Base-by-base conservation (phyloP, 2,888 invertebrate species). In the Caenorhabditis macrosperma region DNA sequence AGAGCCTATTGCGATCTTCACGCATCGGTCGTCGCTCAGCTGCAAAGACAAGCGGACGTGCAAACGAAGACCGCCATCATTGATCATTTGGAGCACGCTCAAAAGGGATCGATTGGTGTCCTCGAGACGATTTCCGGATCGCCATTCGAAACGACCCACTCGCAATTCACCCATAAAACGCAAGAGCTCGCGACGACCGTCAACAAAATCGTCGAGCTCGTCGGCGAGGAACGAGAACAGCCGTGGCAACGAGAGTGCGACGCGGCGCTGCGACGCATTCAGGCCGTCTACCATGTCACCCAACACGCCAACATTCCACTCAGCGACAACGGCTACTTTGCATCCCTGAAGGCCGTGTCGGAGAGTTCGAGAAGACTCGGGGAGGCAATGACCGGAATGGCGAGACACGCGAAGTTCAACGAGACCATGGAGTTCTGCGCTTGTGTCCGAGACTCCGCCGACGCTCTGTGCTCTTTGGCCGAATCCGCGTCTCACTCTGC, bases 231-330 rank as follows among this genome's bases (percentile, higher is more conserved):
- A 94, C 0, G 94, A 94, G 38, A 95, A 95, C 0, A 95, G 0
- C 97, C 97, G 0, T 96, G 97, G 0, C 96, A 97, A 92, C 95
- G 95, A 91, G 97, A 98, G 91, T 98, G 98, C 92, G 96, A 96
- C 91, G 96, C 95, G 85, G 97, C 97, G 0, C 94, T 97, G 66
- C 93, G 97, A 82, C 95, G 95, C 91, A 96, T 98, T 76, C 94
- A 95, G 91, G 94, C 95, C 71, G 94, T 95, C 91, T 93, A 94
- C 22, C 94, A 95, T 1, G 92, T 96, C 79, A 92, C 98, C 59
- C 94, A 95, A 85, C 94, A 95, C 90, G 95, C 96, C 20, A 93
- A 94, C 59, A 95, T 97, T 91, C 96, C 97, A 0, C 93, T 97
- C 86, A 95, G 94, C 87, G 95, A 95, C 84, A 93, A 94, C 69